A percentile compares a stretch with the other conserved stretches of the same genome.
These are phyloP conservation scores for Helostoma temminkii DNA, from an alignment of 2,797 vertebrate genomes.

Conservation along the genomic window DNA sequence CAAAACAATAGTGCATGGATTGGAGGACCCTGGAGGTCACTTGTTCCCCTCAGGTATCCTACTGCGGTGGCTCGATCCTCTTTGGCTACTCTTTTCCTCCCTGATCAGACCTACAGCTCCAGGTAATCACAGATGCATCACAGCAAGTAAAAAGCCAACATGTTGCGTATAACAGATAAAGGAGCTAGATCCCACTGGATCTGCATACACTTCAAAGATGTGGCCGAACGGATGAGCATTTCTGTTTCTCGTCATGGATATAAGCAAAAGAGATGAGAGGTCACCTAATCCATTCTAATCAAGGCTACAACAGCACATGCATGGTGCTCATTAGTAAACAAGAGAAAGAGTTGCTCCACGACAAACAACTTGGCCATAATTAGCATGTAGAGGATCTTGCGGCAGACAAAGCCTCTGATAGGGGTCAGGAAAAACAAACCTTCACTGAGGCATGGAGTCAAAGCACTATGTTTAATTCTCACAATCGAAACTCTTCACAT, in stretches of 20 bases:
- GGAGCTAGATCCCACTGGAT: constrained; percentile 52
- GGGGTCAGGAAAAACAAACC: constrained; percentile 69
- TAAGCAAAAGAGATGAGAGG: constrained; percentile 64
- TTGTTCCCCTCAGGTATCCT: constrained; percentile 68
- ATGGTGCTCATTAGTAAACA: constrained; percentile 84
- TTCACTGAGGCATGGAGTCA: constrained; percentile 18
- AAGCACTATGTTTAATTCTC: constrained; percentile 49
- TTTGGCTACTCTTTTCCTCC: constrained; percentile 35
- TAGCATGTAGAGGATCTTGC: constrained; percentile 77
- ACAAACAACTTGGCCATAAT: constrained; percentile 77
- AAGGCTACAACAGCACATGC: constrained; percentile 74
- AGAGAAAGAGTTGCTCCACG: constrained; percentile 67
- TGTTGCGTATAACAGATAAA: constrained; percentile 31
- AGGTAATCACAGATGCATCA: constrained; percentile 63
- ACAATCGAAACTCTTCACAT: constrained; percentile 39
- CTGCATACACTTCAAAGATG: constrained; percentile 62
- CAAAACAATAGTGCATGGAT: constrained; percentile 83
- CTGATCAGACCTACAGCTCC: constrained; percentile 23
- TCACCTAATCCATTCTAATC: constrained; percentile 84
- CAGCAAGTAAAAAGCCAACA: constrained; percentile 47
- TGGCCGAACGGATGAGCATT: constrained; percentile 56
- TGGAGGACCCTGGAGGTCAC: constrained; percentile 78
- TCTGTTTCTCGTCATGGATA: constrained; percentile 53
- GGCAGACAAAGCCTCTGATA: constrained; percentile 69
- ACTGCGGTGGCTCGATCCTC: constrained; percentile 47